Evolutionary conservation across 2,113 vertebrate genomes (phyloP).

Genomic region (Cromileptes altivelis): DNA sequence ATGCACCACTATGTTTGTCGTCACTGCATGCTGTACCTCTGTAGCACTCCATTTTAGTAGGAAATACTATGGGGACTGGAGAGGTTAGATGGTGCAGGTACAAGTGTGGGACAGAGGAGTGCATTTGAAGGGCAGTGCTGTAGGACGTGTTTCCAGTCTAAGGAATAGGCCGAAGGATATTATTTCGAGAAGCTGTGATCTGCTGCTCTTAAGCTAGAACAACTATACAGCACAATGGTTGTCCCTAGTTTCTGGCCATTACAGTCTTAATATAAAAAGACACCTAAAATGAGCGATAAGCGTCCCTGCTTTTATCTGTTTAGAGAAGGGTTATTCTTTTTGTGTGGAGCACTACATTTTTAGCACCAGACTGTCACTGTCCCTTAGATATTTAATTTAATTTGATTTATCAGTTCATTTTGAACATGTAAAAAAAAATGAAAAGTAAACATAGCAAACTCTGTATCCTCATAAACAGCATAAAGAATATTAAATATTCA

Average conservation of each 20-base stretch:
- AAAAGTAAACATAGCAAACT: too few species aligned
- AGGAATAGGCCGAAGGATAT: not conserved
- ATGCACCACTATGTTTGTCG: not conserved
- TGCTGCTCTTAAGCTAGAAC: not conserved
- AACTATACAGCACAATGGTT: not conserved
- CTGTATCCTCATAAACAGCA: too few species aligned
- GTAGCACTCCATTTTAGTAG: not conserved
- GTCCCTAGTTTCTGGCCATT: not conserved
- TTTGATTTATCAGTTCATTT: too few species aligned
- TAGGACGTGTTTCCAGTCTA: not conserved
- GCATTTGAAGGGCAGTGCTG: slow-evolving; percentile 24
- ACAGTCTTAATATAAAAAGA: not conserved
- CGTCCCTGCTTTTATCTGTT: not conserved
- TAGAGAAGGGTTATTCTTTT: not conserved
- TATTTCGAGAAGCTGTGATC: not conserved
- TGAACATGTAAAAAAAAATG: too few species aligned
- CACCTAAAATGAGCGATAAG: not conserved
- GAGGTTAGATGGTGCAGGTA: not conserved
- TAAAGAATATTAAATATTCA: too few species aligned
- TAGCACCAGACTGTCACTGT: not conserved
- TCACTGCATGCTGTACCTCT: not conserved
- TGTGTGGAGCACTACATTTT: not conserved
- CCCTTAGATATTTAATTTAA: not conserved
- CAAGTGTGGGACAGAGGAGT: not conserved
- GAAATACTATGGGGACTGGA: not conserved